phyloP scores from a whole-genome alignment of 2,888 invertebrate genomes.

The Hirtodrosophila confusa region DNA sequence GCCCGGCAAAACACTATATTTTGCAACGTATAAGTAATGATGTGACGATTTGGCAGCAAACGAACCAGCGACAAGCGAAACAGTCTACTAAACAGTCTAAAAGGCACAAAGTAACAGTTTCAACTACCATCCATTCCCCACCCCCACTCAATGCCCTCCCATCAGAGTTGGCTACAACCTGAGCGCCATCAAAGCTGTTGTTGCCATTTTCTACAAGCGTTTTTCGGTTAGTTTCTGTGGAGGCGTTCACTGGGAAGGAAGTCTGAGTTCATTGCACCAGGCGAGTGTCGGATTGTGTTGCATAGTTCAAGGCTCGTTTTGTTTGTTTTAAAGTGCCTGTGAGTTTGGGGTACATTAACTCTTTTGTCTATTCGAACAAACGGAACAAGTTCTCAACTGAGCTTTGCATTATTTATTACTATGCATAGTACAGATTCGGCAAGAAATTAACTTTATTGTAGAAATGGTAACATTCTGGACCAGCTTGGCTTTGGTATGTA shows the following conservation, averaged over 20 bases:
- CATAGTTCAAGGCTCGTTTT: constrained; percentile 64
- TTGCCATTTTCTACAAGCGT: neutral
- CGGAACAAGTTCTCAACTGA: no score
- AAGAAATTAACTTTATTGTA: no score
- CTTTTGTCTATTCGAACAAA: no score
- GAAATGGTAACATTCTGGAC: no score
- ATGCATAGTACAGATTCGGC: no score
- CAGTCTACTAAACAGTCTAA: constrained; percentile 38
- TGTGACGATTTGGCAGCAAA: constrained; percentile 74
- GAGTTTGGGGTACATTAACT: constrained; percentile 8
- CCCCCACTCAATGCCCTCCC: neutral
- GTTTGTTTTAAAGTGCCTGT: constrained; percentile 30
- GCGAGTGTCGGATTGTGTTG: constrained; percentile 36
- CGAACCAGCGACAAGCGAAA: constrained; percentile 57
- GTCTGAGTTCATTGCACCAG: constrained; percentile 57
- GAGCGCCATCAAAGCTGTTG: constrained; percentile 1
- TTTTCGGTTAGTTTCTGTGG: constrained; percentile 22
- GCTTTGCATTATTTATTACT: no score
- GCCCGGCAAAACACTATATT: constrained; percentile 65
- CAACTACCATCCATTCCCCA: neutral
- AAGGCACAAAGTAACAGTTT: constrained; percentile 1
- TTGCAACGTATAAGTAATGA: constrained; percentile 70
- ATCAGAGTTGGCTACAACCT: constrained; percentile 11
- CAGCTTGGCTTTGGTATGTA: no score
- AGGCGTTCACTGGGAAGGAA: constrained; percentile 39